Evolutionary conservation across 2,888 invertebrate genomes (phyloP).

Genomic region (Seira ritae): DNA sequence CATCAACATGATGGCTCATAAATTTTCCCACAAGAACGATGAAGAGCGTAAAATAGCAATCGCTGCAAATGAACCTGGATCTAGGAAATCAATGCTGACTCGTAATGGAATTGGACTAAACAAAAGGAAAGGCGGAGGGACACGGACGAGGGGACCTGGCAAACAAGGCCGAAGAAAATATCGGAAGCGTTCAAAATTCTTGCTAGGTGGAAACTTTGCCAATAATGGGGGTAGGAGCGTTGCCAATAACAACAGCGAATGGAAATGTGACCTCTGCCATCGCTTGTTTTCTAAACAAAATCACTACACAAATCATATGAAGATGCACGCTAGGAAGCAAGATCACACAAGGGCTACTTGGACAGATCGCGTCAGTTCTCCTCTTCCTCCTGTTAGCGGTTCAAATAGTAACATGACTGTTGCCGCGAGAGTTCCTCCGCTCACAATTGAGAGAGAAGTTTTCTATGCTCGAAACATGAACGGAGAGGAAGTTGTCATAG

Average conservation of each 20-base stretch:
- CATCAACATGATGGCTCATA: constrained; percentile 25
- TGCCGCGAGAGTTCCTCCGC: not conserved
- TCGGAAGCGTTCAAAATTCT: not conserved
- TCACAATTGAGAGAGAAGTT: not conserved
- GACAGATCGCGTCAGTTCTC: not conserved
- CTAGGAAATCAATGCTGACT: not conserved
- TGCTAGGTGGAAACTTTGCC: not conserved
- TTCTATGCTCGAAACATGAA: too few species aligned
- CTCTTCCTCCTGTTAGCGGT: not conserved
- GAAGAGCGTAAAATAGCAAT: constrained; percentile 29
- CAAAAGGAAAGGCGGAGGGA: not conserved
- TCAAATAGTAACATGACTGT: too few species aligned
- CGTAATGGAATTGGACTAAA: not conserved
- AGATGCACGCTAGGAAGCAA: not conserved
- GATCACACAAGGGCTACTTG: not conserved
- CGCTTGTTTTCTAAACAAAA: not conserved
- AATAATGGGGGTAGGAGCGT: not conserved
- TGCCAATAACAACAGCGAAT: too few species aligned
- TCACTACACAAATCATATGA: not conserved
- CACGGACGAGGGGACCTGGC: not conserved
- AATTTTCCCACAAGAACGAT: constrained; percentile 45
- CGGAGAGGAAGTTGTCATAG: not conserved
- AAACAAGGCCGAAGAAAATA: not conserved
- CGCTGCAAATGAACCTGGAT: constrained; percentile 16
- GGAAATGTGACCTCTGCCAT: not conserved